Base-by-base conservation (phyloP, 2,113 vertebrate genomes). In the Anolis carolinensis region DNA sequence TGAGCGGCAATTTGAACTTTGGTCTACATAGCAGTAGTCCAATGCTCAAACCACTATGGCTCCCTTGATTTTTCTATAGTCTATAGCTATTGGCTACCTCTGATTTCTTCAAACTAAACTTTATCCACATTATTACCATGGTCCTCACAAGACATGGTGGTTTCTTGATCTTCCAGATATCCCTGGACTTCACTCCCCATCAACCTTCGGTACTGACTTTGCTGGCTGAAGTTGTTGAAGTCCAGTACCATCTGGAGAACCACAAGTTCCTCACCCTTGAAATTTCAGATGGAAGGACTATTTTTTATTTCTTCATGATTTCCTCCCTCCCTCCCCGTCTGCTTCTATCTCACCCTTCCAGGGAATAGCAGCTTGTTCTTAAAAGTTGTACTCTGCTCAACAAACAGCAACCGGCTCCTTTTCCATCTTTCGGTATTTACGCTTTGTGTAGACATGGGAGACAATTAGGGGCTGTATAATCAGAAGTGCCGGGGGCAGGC, bases 391-490 rank as follows among this genome's bases (percentile, higher is more conserved):
- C 73, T 39, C 84, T 85, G 87, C 91, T 91, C 92, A 85, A 87
- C 93, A 91, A 89, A 83, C 21, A 32, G 7, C 0, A n/a, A 71
- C 74, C 25, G 10, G 87, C 84, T 87, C 92, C 77, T 76, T 50
- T 81, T 52, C 73, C n/a, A 77, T 83, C 83, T 87, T 92, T 91
- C 84, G 0, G 73, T 44, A 85, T 89, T 93, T 90, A 73, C 55
- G 89, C 88, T 91, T 84, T 27, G 79, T 83, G 77, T 90, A 83
- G 82, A 92, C 92, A 91, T 25, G 90, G 94, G 91, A 95, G 92
- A 93, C 95, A 95, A 93, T 95, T 94, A 94, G 92, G 87, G 72
- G 89, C 94, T 85, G 91, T 83, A 84, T 92, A 92, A 95, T 95
- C 93, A 87, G 92, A 88, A 94, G 91, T 44, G 89, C 94, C 90